These are phyloP conservation scores for Lamellibrachia luymesi DNA, from an alignment of 1,140 invertebrate genomes.

Conservation along the genomic window DNA sequence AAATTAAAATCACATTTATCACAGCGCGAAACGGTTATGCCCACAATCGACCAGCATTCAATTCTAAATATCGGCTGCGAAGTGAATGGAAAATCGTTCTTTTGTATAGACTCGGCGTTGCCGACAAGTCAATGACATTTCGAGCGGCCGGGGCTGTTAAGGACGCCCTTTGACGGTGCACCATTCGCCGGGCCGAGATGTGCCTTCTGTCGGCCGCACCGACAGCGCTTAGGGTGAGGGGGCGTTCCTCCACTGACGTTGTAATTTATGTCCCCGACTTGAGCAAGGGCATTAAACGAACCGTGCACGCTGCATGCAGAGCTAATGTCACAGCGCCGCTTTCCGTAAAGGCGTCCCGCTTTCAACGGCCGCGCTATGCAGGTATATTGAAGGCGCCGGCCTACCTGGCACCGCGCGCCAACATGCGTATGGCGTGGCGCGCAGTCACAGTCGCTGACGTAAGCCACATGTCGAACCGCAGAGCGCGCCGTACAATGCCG, in stretches of 20 bases:
- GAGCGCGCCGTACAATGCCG: background rate
- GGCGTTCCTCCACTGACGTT: background rate
- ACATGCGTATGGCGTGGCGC: background rate
- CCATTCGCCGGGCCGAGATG: background rate
- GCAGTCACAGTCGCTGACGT: background rate
- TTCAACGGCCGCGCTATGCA: background rate
- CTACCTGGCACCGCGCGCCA: background rate
- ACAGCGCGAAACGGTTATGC: background rate
- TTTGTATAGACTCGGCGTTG: background rate
- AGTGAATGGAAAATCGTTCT: slow-evolving; percentile 1
- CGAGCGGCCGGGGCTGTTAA: background rate
- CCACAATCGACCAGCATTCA: background rate
- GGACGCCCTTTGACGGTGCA: background rate
- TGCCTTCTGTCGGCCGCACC: background rate
- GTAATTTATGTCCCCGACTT: background rate
- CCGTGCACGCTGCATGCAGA: background rate
- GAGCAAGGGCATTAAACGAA: background rate
- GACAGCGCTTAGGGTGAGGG: background rate
- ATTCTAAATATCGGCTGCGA: slow-evolving; percentile 4
- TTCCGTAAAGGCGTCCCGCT: background rate
- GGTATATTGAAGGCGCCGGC: background rate
- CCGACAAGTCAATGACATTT: background rate
- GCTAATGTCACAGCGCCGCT: background rate
- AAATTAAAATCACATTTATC: slow-evolving; percentile 2
- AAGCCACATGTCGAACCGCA: background rate